Evolutionary conservation across 2,888 invertebrate species (phyloP).

Genomic region (Phlogophora meticulosa): DNA sequence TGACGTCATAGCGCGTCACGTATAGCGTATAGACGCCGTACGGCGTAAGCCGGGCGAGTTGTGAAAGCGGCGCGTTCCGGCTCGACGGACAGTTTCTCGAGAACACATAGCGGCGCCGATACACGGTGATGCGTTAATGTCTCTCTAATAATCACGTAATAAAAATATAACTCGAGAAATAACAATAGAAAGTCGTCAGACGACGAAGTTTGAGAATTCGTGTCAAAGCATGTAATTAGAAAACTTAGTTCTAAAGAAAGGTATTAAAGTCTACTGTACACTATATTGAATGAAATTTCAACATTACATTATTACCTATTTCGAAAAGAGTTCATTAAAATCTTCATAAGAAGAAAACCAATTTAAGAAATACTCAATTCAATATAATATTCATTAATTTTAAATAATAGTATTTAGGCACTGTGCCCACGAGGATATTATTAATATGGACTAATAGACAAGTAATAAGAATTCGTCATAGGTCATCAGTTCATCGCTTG

Average conservation of each 20-base stretch:
- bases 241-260: slow-evolving; percentile 19
- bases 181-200: slow-evolving; percentile 58
- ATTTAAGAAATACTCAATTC: slow-evolving; percentile 10
- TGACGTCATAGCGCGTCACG: slow-evolving; percentile 81
- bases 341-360: slow-evolving; percentile 17
- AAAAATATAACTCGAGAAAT: slow-evolving; percentile 39
- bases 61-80: slow-evolving; percentile 88
- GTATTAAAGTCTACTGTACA: slow-evolving; percentile 10
- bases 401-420: no score
- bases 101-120: slow-evolving; percentile 65
- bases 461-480: background rate
- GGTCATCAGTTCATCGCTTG: background rate
- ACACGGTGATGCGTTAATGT: slow-evolving; percentile 61
- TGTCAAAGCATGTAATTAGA: slow-evolving; percentile 52
- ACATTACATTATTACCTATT: slow-evolving; percentile 21
- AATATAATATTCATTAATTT: no score
- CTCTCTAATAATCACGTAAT: slow-evolving; percentile 56
- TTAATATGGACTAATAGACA: background rate
- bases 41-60: slow-evolving; percentile 63
- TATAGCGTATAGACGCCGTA: slow-evolving; percentile 65
- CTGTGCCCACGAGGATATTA: background rate
- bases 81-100: slow-evolving; percentile 86
- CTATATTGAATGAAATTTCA: slow-evolving; percentile 11
- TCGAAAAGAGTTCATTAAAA: slow-evolving; percentile 5
- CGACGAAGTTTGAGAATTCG: slow-evolving; percentile 12